phyloP scores from a whole-genome alignment of 2,113 vertebrate genomes.

The Microcebus griseorufus region DNA sequence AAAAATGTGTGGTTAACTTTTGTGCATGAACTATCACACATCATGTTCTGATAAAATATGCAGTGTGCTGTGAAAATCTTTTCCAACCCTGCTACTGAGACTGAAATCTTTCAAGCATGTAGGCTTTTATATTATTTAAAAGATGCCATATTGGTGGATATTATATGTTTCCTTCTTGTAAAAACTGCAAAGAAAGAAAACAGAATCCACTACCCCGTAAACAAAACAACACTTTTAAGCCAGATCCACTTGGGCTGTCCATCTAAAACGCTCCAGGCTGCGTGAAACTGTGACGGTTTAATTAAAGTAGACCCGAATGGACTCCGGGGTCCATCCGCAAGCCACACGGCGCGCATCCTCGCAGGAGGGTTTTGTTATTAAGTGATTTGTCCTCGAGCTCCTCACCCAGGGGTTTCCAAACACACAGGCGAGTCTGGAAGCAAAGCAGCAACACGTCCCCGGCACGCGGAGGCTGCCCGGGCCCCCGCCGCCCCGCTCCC shows the following conservation, averaged over 20 bases:
- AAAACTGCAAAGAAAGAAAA: background rate
- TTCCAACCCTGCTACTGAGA: background rate
- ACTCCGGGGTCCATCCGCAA: background rate
- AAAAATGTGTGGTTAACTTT: constrained; percentile 44
- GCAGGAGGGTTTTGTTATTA: background rate
- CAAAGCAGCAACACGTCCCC: background rate
- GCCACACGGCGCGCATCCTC: background rate
- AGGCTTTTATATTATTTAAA: constrained; percentile 15
- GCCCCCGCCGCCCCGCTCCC: background rate
- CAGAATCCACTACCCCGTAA: background rate
- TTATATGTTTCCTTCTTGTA: background rate
- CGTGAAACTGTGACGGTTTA: background rate
- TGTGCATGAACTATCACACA: constrained; percentile 38
- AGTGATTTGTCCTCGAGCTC: background rate
- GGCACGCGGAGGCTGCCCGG: background rate
- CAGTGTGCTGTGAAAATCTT: background rate
- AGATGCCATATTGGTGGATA: constrained; percentile 26
- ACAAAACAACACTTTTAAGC: background rate
- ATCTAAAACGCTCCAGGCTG: background rate
- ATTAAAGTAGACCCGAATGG: background rate
- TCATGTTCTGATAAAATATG: constrained; percentile 35
- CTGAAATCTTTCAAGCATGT: background rate
- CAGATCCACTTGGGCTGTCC: background rate
- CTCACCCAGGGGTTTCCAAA: background rate
- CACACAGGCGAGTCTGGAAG: background rate